Base-by-base conservation (phyloP, 2,888 invertebrate genomes). In the Pyralis farinalis region DNA sequence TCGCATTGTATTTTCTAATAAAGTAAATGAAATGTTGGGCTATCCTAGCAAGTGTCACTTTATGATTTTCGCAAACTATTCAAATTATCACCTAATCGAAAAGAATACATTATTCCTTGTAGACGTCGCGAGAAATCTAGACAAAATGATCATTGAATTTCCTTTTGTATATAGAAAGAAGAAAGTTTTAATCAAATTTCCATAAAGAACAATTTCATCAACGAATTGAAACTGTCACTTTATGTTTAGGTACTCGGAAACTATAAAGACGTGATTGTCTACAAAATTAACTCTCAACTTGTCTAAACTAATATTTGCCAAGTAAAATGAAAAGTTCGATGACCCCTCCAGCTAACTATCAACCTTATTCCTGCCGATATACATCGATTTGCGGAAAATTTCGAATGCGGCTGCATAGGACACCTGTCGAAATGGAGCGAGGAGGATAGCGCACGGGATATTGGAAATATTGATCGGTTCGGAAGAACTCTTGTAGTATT, bases 381-480 rank as follows among this genome's bases (percentile, higher is more conserved):
- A 27, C 27, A 33, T 20, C 39, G 32, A 33, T 39, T 39, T 16
- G 33, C 27, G 39, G 21, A 39, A 39, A 39, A 27, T 39, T 39
- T 39, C 39, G 33, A 39, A 22, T 27, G 12, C 27, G 21, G 37
- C 33, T 37, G 43, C 37, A 42, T 7, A 48, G 53, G 47, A 46
- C 57, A 61, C 54, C 60, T 70, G 53, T 56, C 53, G 58, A 37
- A 34, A 53, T 61, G 58, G 44, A 58, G 65, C 70, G 69, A 64
- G 70, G 58, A 66, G 66, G 69, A 69, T 71, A 73, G 70, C 70
- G 71, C 54, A 46, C 54, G 55, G 57, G 55, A 54, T 69, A 70
- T 71, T 46, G 69, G 58, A 43, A 61, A 56, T 85, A 86, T 85
- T 74, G 85, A 86, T 84, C 81, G 73, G 72, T 82, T 84, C 82